Evolutionary conservation across 2,113 vertebrate genomes (phyloP).

Genomic region (Charadrius vociferus): DNA sequence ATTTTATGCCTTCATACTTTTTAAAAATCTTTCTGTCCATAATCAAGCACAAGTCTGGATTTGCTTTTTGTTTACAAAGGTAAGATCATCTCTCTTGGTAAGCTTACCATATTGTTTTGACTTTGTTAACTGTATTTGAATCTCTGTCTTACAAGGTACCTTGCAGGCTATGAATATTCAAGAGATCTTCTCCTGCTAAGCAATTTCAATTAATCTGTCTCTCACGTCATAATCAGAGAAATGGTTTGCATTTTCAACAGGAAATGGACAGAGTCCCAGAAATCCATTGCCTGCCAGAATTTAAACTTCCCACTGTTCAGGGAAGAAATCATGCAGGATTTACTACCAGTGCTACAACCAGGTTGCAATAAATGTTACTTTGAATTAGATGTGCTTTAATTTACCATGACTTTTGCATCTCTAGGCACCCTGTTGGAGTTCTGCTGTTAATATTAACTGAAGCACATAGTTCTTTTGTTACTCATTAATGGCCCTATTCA

Average conservation of each 20-base stretch:
- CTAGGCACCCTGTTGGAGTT: slow-evolving; percentile 44
- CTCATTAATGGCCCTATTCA: slow-evolving; percentile 51
- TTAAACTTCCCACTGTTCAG: neutral
- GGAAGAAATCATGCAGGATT: slow-evolving; percentile 5
- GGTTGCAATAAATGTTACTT: slow-evolving; percentile 58
- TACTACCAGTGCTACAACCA: slow-evolving; percentile 27
- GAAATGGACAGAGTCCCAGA: slow-evolving; percentile 10
- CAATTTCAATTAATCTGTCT: slow-evolving; percentile 5
- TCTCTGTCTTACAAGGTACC: neutral
- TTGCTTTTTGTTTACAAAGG: neutral
- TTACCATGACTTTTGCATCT: slow-evolving; percentile 51
- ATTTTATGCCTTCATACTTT: neutral
- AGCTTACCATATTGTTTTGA: neutral
- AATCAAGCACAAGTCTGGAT: neutral
- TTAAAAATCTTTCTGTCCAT: neutral
- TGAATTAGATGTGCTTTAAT: slow-evolving; percentile 64
- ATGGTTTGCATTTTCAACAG: neutral
- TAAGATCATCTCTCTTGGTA: neutral
- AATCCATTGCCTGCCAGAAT: neutral
- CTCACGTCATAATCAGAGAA: neutral
- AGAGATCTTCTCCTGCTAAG: neutral
- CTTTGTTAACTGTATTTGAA: neutral
- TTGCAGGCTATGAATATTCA: neutral
- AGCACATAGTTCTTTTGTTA: slow-evolving; percentile 54
- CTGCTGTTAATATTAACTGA: slow-evolving; percentile 61